Percentiles rank a stretch among this genome's conserved stretches.
These are phyloP conservation scores for Ectobius pallidus DNA, from an alignment of 2,888 invertebrate species.

Conservation along the genomic window DNA sequence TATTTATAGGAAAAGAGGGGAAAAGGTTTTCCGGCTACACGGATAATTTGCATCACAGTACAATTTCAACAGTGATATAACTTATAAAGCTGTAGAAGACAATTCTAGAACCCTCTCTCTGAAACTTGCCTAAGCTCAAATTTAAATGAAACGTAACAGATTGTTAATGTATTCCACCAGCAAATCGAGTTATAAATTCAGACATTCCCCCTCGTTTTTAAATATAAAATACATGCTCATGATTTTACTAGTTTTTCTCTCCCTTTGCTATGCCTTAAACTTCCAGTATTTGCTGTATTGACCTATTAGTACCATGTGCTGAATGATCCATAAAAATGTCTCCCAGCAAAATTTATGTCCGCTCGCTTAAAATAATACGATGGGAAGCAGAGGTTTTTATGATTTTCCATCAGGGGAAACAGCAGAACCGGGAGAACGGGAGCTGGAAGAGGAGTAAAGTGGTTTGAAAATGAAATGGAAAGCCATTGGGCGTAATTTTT, in stretches of 20 bases:
- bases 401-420: neutral
- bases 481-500: neutral
- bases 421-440: neutral
- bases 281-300: neutral
- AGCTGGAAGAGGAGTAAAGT: neutral
- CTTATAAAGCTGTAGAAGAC: neutral
- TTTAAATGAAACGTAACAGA: neutral
- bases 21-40: too few species aligned
- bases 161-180: neutral
- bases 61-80: neutral
- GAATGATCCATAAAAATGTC: constrained; percentile 15
- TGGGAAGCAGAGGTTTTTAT: neutral
- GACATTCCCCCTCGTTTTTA: neutral
- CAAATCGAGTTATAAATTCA: neutral
- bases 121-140: neutral
- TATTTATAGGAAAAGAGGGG: too few species aligned
- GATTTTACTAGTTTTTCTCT: neutral
- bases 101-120: neutral
- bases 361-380: neutral
- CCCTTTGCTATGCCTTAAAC: neutral
- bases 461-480: neutral
- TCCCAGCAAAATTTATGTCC: neutral
- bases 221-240: neutral
- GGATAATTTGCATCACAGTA: neutral
- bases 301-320: constrained; percentile 6